Evolutionary conservation across 1,140 invertebrate genomes (phyloP), one percentile per base, ranked within the genome.

Genomic region (Pararge aegeria): DNA sequence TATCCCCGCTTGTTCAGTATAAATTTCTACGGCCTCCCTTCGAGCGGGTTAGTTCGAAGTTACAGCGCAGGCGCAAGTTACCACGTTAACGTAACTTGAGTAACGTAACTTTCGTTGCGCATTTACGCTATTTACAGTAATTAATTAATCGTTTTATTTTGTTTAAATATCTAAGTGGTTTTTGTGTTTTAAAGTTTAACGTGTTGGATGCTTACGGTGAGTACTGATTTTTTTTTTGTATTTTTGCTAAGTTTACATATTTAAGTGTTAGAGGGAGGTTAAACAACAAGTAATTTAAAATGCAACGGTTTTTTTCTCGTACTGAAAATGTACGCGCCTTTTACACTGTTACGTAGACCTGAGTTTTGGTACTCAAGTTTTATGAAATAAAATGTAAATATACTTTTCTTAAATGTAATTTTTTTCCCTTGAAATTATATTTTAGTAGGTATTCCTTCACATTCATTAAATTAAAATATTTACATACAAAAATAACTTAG

Each of bases 1-100:
- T 55, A 52, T 54, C 59, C 59, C 59, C 53, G 59, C 53, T 61
- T 51, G 44, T 34, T 44, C 10, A 30, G 44, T 61, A 61, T 61
- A 61, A 50, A 61, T 54, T 55, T 61, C 50, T 50, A 30, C 30
- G 52, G 21, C 52, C 44, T 61, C 52, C 46, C 59, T 55, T 61
- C 46, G 52, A 52, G 34, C 59, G 46, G 44, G 46, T 61, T 61
- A 55, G 52, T 61, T 50, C 20, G 52, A 54, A 55, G 12, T 46
- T 44, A 30, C 29, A 49, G 59, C 52, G 59, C 57, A 27, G 20
- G 49, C 57, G 57, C 57, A 59, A 30, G 49, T 30, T 53, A 52
- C 38, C 13, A 34, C 46, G n/a, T n/a, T n/a, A n/a, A n/a, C n/a
- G n/a, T n/a, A n/a, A n/a, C n/a, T n/a, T n/a, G n/a, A n/a, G n/a